phyloP scores from a whole-genome alignment of 2,888 invertebrate genomes.

The Neoascia interrupta region DNA sequence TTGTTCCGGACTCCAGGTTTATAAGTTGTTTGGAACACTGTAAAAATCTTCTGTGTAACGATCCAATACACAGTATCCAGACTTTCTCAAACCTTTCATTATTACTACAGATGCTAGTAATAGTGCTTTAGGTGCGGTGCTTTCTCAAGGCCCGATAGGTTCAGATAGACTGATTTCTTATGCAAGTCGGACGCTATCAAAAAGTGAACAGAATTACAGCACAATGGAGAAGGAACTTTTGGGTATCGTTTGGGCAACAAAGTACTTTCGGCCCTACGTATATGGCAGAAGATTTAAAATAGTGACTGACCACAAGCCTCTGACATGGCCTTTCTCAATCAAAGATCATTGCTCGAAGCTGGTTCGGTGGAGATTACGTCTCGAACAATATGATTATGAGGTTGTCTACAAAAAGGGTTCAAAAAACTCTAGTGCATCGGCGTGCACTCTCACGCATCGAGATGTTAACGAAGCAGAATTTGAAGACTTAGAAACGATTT shows the following conservation, averaged over 20 bases:
- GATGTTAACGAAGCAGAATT: not conserved
- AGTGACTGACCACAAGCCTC: slow-evolving; percentile 74
- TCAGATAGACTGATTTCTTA: not conserved
- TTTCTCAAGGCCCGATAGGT: no score
- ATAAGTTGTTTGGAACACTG: not conserved
- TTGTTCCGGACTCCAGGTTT: not conserved
- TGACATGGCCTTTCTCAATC: slow-evolving; percentile 70
- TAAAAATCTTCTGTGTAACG: not conserved
- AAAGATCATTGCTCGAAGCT: not conserved
- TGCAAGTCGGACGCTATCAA: slow-evolving; percentile 1
- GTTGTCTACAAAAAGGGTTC: not conserved
- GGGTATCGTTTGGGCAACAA: slow-evolving; percentile 73
- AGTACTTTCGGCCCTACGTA: slow-evolving; percentile 75
- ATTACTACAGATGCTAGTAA: not conserved
- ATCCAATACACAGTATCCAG: no score
- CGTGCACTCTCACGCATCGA: not conserved
- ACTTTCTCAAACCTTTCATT: not conserved
- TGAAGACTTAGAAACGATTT: not conserved
- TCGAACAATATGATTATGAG: not conserved
- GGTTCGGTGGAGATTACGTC: not conserved
- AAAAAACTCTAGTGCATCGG: not conserved
- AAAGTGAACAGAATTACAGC: slow-evolving; percentile 71
- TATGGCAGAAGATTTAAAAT: slow-evolving; percentile 75
- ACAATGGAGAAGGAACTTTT: slow-evolving; percentile 75
- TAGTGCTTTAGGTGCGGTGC: not conserved